phyloP scores from a whole-genome alignment of 2,797 vertebrate species.

The Takifugu ocellatus region DNA sequence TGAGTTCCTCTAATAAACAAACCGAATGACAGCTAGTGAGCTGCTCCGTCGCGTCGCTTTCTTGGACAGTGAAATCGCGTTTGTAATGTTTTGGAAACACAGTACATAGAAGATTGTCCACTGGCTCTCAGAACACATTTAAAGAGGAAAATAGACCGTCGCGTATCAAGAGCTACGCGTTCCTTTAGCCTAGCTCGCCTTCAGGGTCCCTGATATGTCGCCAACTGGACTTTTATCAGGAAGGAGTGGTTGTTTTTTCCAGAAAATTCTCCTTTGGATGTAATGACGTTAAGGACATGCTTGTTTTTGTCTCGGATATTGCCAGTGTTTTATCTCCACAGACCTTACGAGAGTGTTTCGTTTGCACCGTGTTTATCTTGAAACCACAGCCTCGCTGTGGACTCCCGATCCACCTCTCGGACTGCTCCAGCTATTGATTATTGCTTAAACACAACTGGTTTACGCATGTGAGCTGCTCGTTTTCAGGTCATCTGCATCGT shows the following conservation, averaged over 20 bases:
- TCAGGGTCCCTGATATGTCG: background rate
- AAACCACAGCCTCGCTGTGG: slow-evolving; percentile 31
- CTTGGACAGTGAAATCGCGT: slow-evolving; percentile 4
- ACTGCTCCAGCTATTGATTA: background rate
- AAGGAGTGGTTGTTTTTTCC: slow-evolving; percentile 37
- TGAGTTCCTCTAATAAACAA: slow-evolving; percentile 73
- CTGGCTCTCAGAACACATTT: background rate
- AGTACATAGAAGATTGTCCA: no score
- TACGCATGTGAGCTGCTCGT: slow-evolving; percentile 11
- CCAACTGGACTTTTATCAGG: slow-evolving; percentile 1
- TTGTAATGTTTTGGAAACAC: no score
- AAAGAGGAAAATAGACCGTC: background rate
- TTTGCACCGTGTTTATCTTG: slow-evolving; percentile 45
- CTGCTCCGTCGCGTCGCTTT: background rate
- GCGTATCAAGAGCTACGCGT: slow-evolving; percentile 2
- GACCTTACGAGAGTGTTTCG: slow-evolving; percentile 9
- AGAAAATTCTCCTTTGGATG: background rate
- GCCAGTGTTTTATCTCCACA: background rate
- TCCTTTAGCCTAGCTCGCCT: slow-evolving; percentile 38
- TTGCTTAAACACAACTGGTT: slow-evolving; percentile 8
- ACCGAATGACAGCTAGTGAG: slow-evolving; percentile 63
- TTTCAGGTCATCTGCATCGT: slow-evolving; percentile 4
- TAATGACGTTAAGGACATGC: background rate
- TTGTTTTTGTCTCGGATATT: background rate
- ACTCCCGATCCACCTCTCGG: slow-evolving; percentile 19